Conservation (phyloP, 2,797 vertebrate species). For the Bovichtus diacanthus region DNA sequence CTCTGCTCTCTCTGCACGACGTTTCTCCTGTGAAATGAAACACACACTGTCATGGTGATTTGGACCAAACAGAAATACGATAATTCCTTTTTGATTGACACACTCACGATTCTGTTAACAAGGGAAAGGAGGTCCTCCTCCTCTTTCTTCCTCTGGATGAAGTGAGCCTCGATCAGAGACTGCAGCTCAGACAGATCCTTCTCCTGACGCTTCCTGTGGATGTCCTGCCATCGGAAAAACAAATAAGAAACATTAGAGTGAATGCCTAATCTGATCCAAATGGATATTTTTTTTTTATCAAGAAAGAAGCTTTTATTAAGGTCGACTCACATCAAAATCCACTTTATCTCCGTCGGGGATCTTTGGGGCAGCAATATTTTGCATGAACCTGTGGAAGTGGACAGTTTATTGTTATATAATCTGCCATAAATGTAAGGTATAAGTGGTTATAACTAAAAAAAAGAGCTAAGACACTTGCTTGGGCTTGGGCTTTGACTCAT, state of each 20-base stretch:
- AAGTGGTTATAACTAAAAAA: background rate
- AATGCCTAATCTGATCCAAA: background rate
- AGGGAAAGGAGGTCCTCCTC: conserved; percentile 95
- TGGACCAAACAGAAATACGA: background rate
- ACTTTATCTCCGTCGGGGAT: conserved; percentile 99
- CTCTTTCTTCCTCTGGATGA: conserved; percentile 95
- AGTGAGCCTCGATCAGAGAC: conserved; percentile 96
- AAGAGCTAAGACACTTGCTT: conserved; percentile 75
- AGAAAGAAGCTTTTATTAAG: background rate
- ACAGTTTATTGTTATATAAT: conserved; percentile 3
- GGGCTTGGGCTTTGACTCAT: conserved; percentile 82
- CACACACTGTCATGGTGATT: background rate
- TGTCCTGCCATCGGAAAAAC: conserved; percentile 87
- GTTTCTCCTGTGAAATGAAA: conserved; percentile 89
- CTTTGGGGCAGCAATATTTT: conserved; percentile 89
- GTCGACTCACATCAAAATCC: conserved; percentile 95
- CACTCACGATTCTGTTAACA: conserved; percentile 94
- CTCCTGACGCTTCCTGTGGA: conserved; percentile 97
- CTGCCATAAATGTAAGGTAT: too few relatives aligned
- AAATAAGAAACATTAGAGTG: background rate
- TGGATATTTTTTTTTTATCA: background rate
- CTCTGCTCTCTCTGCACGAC: conserved; percentile 93
- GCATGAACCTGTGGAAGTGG: conserved; percentile 77
- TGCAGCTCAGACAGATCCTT: conserved; percentile 97
- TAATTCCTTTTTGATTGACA: background rate